Percentiles rank a stretch among this genome's conserved stretches.
Conservation (phyloP, 2,113 vertebrate species). For the Cololabis saira region DNA sequence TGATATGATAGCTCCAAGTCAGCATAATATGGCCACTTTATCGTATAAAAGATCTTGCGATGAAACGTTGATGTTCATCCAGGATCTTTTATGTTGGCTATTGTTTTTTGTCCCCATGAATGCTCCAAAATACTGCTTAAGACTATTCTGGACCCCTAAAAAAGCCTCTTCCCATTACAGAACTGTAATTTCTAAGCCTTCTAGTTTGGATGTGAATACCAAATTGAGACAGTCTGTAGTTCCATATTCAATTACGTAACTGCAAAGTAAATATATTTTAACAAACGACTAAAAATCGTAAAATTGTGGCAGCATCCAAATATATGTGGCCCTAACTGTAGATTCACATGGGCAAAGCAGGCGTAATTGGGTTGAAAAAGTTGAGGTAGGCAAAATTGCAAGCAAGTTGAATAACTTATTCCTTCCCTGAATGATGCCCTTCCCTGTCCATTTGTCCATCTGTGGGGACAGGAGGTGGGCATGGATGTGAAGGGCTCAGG, state of each 20-base stretch:
- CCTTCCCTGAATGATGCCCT: slow-evolving; percentile 79
- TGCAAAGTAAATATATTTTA: neutral
- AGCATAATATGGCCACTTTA: no score
- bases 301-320: neutral
- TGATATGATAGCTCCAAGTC: no score
- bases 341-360: slow-evolving; percentile 2
- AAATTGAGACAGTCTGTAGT: neutral
- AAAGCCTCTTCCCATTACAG: no score
- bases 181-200: no score
- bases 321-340: no score
- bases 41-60: no score
- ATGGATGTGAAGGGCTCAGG: slow-evolving; percentile 53
- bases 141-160: no score
- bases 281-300: neutral
- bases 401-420: slow-evolving; percentile 68
- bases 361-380: slow-evolving; percentile 16
- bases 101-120: no score
- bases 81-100: no score
- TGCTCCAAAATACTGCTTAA: no score
- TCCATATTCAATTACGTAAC: neutral
- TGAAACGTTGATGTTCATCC: no score
- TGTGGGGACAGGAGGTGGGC: slow-evolving; percentile 55
- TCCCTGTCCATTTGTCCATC: slow-evolving; percentile 68
- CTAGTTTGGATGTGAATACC: neutral
- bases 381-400: slow-evolving; percentile 35